Evolutionary conservation across 2,888 invertebrate species (phyloP).

Genomic region (Iphiclides podalirius): DNA sequence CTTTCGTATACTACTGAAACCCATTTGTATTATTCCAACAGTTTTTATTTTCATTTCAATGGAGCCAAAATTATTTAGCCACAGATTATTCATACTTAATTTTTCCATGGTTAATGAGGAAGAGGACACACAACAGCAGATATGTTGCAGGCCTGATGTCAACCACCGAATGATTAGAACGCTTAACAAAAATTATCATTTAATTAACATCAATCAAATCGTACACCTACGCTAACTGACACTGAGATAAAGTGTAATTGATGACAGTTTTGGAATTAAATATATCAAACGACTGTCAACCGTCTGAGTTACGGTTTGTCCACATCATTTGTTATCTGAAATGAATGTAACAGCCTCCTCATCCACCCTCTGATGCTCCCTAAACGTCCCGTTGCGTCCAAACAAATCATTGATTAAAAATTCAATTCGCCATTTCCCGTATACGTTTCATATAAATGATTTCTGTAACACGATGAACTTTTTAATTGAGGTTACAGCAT

Average conservation of each 20-base stretch:
- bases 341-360: slow-evolving; percentile 30
- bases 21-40: not conserved
- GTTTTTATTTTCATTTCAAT: no score
- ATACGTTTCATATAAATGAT: slow-evolving; percentile 15
- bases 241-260: slow-evolving; percentile 16
- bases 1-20: not conserved
- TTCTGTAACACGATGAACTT: slow-evolving; percentile 7
- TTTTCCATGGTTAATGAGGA: no score
- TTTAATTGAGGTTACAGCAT: slow-evolving; percentile 1
- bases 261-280: slow-evolving; percentile 21
- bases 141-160: no score
- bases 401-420: slow-evolving; percentile 29
- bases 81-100: no score
- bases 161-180: no score
- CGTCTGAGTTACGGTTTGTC: slow-evolving; percentile 32
- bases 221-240: no score
- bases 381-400: slow-evolving; percentile 20
- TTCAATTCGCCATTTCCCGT: slow-evolving; percentile 20
- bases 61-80: no score
- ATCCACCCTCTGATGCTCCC: slow-evolving; percentile 18
- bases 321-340: slow-evolving; percentile 38
- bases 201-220: no score
- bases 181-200: no score
- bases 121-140: not conserved
- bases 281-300: slow-evolving; percentile 31